A percentile compares a stretch with the other conserved stretches of the same genome.
phyloP scores from a whole-genome alignment of 2,113 vertebrate species.

The Phrynosoma blainvillii region DNA sequence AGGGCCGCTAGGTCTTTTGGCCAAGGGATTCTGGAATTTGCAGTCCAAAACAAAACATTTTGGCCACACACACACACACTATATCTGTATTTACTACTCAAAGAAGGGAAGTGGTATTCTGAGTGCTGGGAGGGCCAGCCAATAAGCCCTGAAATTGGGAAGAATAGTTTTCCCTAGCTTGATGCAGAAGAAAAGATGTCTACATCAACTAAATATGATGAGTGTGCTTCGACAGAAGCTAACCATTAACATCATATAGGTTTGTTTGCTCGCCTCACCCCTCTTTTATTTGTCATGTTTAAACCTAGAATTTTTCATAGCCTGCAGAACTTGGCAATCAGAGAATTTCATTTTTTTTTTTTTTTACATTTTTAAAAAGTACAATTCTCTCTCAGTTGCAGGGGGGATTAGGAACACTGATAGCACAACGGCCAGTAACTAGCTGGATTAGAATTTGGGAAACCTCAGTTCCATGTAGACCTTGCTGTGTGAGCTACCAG shows the following conservation, averaged over 20 bases:
- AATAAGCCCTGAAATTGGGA: neutral
- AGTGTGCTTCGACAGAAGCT: neutral
- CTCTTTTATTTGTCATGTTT: too few species aligned
- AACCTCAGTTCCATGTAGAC: neutral
- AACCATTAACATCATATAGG: neutral
- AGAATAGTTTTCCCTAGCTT: neutral
- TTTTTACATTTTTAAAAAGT: neutral
- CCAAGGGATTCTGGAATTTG: too few species aligned
- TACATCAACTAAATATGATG: neutral
- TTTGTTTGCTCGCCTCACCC: neutral
- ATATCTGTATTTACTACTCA: neutral
- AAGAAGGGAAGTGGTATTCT: neutral
- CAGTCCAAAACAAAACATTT: too few species aligned
- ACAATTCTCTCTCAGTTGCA: neutral
- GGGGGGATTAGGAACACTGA: neutral
- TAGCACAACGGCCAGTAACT: neutral
- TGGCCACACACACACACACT: too few species aligned
- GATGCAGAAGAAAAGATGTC: too few species aligned
- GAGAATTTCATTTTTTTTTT: too few species aligned
- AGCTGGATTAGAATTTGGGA: neutral
- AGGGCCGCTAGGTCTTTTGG: too few species aligned
- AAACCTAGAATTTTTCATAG: too few species aligned
- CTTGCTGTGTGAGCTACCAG: neutral
- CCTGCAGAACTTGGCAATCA: too few species aligned
- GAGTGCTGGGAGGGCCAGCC: neutral